Conservation (phyloP, 2,888 invertebrate genomes). For the Drosophila longiperda region DNA sequence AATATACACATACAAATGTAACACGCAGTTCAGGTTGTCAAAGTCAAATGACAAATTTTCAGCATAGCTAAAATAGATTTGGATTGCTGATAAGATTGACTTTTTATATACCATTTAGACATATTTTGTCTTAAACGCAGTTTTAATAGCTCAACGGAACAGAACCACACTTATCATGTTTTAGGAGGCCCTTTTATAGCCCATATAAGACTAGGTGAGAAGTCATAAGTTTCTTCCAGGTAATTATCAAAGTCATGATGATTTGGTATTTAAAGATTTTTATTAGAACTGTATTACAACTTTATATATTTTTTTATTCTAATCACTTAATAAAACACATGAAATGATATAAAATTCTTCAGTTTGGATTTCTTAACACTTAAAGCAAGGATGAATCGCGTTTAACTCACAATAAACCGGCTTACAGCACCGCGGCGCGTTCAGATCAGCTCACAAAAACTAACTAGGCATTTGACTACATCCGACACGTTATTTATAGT, state of each 20-base stretch:
- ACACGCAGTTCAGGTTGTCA: neutral
- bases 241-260: constrained; percentile 32
- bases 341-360: neutral
- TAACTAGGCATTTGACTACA: constrained; percentile 42
- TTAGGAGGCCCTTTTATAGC: neutral
- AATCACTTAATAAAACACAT: constrained; percentile 2
- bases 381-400: constrained; percentile 22
- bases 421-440: constrained; percentile 37
- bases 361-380: neutral
- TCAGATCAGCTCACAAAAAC: constrained; percentile 28
- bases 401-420: constrained; percentile 44
- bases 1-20: constrained; percentile 6
- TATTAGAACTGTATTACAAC: too few species aligned
- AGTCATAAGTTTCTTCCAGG: constrained; percentile 1
- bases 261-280: constrained; percentile 8
- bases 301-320: neutral
- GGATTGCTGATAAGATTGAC: constrained; percentile 22
- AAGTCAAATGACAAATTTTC: neutral
- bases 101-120: neutral
- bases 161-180: constrained; percentile 6
- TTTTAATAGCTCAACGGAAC: constrained; percentile 12
- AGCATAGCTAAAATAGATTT: neutral
- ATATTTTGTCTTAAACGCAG: neutral
- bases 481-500: constrained; percentile 44
- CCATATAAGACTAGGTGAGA: constrained; percentile 4